Conservation (phyloP, 1,140 invertebrate genomes). For the Goniozus legneri region DNA sequence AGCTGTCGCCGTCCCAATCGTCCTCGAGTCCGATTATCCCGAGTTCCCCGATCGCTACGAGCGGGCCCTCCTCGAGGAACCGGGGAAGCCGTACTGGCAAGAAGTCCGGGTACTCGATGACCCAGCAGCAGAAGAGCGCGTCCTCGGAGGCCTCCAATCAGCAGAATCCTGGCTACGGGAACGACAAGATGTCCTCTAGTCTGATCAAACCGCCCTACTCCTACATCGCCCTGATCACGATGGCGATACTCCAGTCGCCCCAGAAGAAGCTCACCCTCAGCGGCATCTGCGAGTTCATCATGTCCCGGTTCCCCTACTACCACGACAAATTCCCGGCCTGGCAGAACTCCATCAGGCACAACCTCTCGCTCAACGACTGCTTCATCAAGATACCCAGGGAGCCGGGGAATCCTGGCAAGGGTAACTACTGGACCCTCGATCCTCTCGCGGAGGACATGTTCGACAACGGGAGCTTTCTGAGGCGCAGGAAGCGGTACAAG, state of each 20-base stretch:
- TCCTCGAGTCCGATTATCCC: conserved; percentile 36
- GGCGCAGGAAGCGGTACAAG: conserved; percentile 94
- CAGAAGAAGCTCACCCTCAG: conserved; percentile 94
- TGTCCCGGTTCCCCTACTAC: conserved; percentile 94
- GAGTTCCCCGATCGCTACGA: conserved; percentile 19
- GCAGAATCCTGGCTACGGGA: conserved; percentile 20
- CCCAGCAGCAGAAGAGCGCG: conserved; percentile 22
- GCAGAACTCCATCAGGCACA: conserved; percentile 97
- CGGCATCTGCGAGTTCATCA: conserved; percentile 98
- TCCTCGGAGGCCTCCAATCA: neutral
- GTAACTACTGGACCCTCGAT: conserved; percentile 98
- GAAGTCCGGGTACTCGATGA: conserved; percentile 42
- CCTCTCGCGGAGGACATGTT: conserved; percentile 98
- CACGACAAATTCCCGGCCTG: conserved; percentile 92
- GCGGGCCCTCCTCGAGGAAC: neutral
- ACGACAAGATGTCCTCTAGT: conserved; percentile 47
- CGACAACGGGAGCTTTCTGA: conserved; percentile 95
- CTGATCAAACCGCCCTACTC: conserved; percentile 94
- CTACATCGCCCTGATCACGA: conserved; percentile 96
- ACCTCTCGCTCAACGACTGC: conserved; percentile 96
- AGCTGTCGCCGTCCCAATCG: conserved; percentile 36
- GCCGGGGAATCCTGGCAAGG: conserved; percentile 97
- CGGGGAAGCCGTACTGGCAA: conserved; percentile 23
- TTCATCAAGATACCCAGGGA: conserved; percentile 98
- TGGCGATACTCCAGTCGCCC: conserved; percentile 96